Evolutionary conservation across 2,888 invertebrate genomes (phyloP), one percentile per base, ranked within the genome.

Genomic region (Argynnis bischoffii): DNA sequence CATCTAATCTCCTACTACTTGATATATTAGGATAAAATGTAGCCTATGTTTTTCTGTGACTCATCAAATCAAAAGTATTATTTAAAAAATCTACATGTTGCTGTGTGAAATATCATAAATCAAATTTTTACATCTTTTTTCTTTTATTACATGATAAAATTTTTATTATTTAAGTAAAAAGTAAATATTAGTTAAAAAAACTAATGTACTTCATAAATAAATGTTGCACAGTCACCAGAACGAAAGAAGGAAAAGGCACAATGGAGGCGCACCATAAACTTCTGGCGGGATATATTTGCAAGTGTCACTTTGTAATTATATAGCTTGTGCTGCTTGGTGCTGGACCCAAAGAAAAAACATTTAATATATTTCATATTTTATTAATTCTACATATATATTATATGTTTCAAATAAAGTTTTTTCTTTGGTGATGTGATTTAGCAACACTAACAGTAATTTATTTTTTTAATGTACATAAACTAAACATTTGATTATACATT

Each of bases 251-350:
- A 91, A 81, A 93, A 88, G 80, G 93, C 93, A 88, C 92, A 93
- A 76, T 93, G 93, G 93, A 83, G 93, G 78, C 92, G 93, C 88
- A 93, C 93, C 69, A 90, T 93, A 85, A 93, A 93, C 92, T 93
- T 92, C 89, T 93, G 93, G 93, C 77, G 93, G 81, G 91, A 92
- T 78, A 91, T 92, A 84, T 93, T 93, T 79, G 93, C 93, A 93
- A 93, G 93, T 93, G 86, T 87, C 90, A 88, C 86, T 75, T 87
- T 83, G 79, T 81, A 83, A 81, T 80, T 81, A 80, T 74, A 75
- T 70, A 64, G 73, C 76, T 77, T 72, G 54, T 71, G 72, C 70
- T 75, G 72, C 11, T 48, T 71, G 70, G 74, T 73, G 66, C 48
- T 71, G 51, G 46, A 16, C 64, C 84, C 85, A 86, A 90, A 88